These are phyloP conservation scores for Scaptomyza parva DNA, from an alignment of 2,888 invertebrate genomes.

Conservation along the genomic window DNA sequence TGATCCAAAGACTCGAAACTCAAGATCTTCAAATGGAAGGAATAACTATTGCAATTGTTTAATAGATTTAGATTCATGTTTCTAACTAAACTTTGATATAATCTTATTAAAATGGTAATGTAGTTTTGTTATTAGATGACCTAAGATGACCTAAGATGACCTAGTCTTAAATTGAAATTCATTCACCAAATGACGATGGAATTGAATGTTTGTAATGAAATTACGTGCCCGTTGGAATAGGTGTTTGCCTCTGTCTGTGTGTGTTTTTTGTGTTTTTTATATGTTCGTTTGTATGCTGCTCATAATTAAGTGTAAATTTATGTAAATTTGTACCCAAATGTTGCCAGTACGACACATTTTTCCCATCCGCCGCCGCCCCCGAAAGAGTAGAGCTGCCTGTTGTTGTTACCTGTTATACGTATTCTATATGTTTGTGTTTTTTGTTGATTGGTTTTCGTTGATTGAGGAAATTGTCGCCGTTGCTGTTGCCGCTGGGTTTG, in stretches of 20 bases:
- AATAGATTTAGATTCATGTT: too few species aligned
- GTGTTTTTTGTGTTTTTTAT: slow-evolving; percentile 11
- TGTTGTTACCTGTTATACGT: slow-evolving; percentile 48
- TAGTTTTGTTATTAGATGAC: too few species aligned
- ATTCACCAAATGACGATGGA: slow-evolving; percentile 24
- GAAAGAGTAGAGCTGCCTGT: slow-evolving; percentile 10
- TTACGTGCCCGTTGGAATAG: slow-evolving; percentile 17
- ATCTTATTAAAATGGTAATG: too few species aligned
- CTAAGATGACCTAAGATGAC: slow-evolving; percentile 19
- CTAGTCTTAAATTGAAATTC: slow-evolving; percentile 16
- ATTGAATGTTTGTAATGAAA: slow-evolving; percentile 31
- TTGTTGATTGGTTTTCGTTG: slow-evolving; percentile 62
- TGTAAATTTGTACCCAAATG: slow-evolving; percentile 56
- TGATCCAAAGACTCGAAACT: not conserved
- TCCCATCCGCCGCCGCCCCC: slow-evolving; percentile 42
- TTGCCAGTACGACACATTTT: slow-evolving; percentile 13
- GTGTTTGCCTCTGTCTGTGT: not conserved
- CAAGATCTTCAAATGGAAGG: too few species aligned
- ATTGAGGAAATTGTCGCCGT: slow-evolving; percentile 75
- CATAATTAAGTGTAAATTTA: slow-evolving; percentile 79
- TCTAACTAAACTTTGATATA: too few species aligned
- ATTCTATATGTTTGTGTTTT: slow-evolving; percentile 9
- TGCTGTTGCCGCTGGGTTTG: slow-evolving; percentile 45
- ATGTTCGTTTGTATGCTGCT: slow-evolving; percentile 30
- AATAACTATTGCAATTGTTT: too few species aligned